Base-by-base conservation (phyloP, 1,140 invertebrate species). In the Caenorhabditis remanei region DNA sequence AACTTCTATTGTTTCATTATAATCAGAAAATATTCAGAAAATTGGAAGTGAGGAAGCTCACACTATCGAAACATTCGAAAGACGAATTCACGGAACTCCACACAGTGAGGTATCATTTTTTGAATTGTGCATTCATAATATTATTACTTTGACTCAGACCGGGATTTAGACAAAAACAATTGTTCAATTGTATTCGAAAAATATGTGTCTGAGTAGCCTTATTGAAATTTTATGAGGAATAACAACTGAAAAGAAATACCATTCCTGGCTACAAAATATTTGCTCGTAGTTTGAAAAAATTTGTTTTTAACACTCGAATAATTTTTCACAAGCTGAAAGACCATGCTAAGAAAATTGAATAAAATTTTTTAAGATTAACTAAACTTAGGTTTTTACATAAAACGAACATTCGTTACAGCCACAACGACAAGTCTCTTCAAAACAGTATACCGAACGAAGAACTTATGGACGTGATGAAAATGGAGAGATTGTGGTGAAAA, bases 391-490 rank as follows among this genome's bases (percentile, higher is more conserved):
- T 32, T n/a, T 0, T 2, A 2, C 32, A 83, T 32, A 83, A 83
- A 55, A 16, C n/a, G 0, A 58, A 21, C 9, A 21, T 32, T 11
- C 8, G 56, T 86, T 89, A 58, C 84, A 89, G 88, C 88, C 88
- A 21, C 86, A 88, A 75, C 88, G 82, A 32, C 87, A 89, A 58
- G 58, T 85, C 19, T 85, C 83, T 6, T 58, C 53, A 24, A 79
- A 88, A 43, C 83, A 85, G 21, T 89, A 88, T 79, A 89, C 88
- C 82, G 88, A 89, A 50, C 48, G 88, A 79, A 85, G 85, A 75
- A 88, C 87, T n/a, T 89, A 89, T 50, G 88, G 88, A 53, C 41
- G 88, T 16, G 88, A 89, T 85, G 86, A 89, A 50, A 89, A 89
- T 48, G 88, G 88, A 50, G 87, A 89, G 32, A 67, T 89, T 50